These are phyloP conservation scores for Cyclura pinguis DNA, from an alignment of 2,797 vertebrate genomes.

Conservation along the genomic window DNA sequence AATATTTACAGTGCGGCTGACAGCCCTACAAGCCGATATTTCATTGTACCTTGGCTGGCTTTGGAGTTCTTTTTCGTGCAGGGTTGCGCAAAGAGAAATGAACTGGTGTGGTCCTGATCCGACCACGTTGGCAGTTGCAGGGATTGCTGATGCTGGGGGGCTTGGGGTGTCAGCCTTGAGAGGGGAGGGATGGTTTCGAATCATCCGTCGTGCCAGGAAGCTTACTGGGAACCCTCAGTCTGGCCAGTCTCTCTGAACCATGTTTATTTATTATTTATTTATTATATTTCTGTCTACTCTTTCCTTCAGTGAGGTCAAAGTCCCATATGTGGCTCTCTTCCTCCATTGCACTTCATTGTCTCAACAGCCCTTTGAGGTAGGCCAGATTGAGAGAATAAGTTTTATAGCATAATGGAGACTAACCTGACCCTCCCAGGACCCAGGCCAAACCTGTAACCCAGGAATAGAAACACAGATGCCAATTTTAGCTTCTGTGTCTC, in stretches of 20 bases:
- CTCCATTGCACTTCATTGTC: not conserved
- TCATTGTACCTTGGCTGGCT: slow-evolving; percentile 28
- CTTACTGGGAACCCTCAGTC: too few relatives aligned
- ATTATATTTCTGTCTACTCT: not conserved
- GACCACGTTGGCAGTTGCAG: not conserved
- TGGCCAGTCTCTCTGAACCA: not conserved
- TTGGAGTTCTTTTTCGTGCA: not conserved
- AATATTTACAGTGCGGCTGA: slow-evolving; percentile 56
- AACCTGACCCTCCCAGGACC: too few relatives aligned
- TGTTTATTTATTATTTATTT: not conserved
- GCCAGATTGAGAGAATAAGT: too few relatives aligned
- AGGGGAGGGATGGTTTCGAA: not conserved
- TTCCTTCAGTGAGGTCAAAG: not conserved
- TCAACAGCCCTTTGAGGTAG: not conserved
- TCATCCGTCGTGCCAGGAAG: not conserved
- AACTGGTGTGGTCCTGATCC: fast-evolving
- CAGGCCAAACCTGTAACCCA: too few relatives aligned
- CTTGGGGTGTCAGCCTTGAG: not conserved
- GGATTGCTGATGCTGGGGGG: too few relatives aligned
- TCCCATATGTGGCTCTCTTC: too few relatives aligned
- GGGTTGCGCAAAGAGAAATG: not conserved
- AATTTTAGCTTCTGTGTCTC: too few relatives aligned
- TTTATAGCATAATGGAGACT: too few relatives aligned
- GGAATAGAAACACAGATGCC: too few relatives aligned
- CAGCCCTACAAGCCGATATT: slow-evolving; percentile 27